Evolutionary conservation across 2,797 vertebrate species (phyloP).

Genomic region (Cheirogaleus major): DNA sequence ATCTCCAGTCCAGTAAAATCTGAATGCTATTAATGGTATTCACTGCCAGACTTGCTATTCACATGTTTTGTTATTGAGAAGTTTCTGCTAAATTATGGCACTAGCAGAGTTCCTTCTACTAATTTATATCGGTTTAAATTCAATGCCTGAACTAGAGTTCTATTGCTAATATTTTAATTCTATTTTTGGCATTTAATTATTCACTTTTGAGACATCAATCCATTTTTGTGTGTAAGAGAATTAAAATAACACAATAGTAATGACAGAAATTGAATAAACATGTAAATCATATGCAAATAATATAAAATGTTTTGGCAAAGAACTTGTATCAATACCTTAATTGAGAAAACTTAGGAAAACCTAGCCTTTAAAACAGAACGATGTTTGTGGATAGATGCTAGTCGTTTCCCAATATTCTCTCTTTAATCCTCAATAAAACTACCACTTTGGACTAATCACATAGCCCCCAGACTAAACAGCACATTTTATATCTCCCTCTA

Average conservation of each 20-base stretch:
- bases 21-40: background rate
- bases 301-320: constrained; percentile 48
- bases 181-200: constrained; percentile 63
- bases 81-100: background rate
- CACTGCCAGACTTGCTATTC: background rate
- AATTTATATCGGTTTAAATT: constrained; percentile 3
- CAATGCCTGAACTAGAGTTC: constrained; percentile 18
- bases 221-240: constrained; percentile 42
- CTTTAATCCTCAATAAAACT: constrained; percentile 21
- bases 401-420: background rate
- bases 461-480: background rate
- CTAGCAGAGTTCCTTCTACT: background rate
- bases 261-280: constrained; percentile 58
- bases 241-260: constrained; percentile 57
- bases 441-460: background rate
- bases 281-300: constrained; percentile 58
- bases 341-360: constrained; percentile 30
- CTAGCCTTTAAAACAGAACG: constrained; percentile 1
- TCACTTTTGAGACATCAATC: constrained; percentile 51
- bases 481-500: background rate
- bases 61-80: background rate
- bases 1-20: background rate
- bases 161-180: constrained; percentile 63
- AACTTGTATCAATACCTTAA: background rate
- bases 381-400: background rate